Evolutionary conservation across 1,140 invertebrate species (phyloP).

Genomic region (Drosophila orena): DNA sequence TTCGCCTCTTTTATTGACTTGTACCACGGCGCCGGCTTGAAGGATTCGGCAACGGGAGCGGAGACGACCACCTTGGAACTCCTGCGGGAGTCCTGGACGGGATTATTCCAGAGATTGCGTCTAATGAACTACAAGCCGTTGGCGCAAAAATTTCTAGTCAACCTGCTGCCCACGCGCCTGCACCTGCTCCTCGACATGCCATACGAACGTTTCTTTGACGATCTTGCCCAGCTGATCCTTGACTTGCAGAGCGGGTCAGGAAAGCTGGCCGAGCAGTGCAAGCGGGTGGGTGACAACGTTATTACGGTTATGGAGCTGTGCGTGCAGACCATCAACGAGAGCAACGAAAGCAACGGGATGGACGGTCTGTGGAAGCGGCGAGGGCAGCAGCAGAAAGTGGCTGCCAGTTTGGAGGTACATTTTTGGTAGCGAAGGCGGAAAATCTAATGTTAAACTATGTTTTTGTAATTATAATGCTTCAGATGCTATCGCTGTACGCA

Average conservation of each 20-base stretch:
- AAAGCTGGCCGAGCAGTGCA: constrained; percentile 60
- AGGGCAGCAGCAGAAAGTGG: constrained; percentile 68
- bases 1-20: constrained; percentile 79
- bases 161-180: constrained; percentile 81
- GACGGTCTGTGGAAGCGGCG: constrained; percentile 77
- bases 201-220: constrained; percentile 79
- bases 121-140: constrained; percentile 75
- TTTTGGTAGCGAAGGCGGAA: not conserved
- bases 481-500: constrained; percentile 82
- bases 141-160: constrained; percentile 84
- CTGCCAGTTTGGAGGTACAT: constrained; percentile 72
- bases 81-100: constrained; percentile 72
- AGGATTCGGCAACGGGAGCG: constrained; percentile 8
- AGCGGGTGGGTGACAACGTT: constrained; percentile 67
- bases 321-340: constrained; percentile 60
- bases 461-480: not conserved
- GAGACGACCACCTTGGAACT: constrained; percentile 65
- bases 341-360: constrained; percentile 63
- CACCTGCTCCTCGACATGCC: constrained; percentile 72
- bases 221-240: constrained; percentile 69
- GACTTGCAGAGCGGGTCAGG: constrained; percentile 58
- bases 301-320: constrained; percentile 54
- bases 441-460: not conserved
- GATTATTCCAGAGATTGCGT: constrained; percentile 72
- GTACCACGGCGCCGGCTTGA: constrained; percentile 54